Evolutionary conservation across 2,888 invertebrate genomes (phyloP).

Genomic region (Tinea semifulvella): DNA sequence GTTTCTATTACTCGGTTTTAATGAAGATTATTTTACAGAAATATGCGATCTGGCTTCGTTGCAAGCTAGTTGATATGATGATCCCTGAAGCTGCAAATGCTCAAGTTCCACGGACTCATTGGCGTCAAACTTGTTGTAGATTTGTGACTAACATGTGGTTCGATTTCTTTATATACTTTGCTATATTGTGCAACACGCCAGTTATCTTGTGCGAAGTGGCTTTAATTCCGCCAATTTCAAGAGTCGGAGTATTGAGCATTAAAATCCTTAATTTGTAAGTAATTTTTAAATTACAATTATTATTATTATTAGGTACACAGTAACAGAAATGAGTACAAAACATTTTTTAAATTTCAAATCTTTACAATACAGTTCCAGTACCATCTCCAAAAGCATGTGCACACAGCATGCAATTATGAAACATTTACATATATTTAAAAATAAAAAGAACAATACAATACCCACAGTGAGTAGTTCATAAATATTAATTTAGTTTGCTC

Average conservation of each 20-base stretch:
- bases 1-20: too few species aligned
- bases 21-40: too few species aligned
- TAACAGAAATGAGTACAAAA: too few species aligned
- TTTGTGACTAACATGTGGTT: conserved; percentile 47
- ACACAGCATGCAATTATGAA: too few species aligned
- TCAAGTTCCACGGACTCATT: conserved; percentile 38
- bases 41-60: conserved; percentile 50
- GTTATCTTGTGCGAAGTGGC: conserved; percentile 49
- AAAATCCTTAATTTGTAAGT: conserved; percentile 51
- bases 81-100: conserved; percentile 35
- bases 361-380: too few species aligned
- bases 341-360: too few species aligned
- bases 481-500: too few species aligned
- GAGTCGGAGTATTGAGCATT: conserved; percentile 28
- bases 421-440: too few species aligned
- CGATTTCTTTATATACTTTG: conserved; percentile 48
- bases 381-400: too few species aligned
- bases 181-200: conserved; percentile 51
- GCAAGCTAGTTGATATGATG: conserved; percentile 46
- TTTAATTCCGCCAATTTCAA: conserved; percentile 28
- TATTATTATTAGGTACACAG: too few species aligned
- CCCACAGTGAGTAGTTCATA: too few species aligned
- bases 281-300: not conserved
- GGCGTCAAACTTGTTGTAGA: conserved; percentile 41
- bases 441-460: too few species aligned